Evolutionary conservation across 2,888 invertebrate species (phyloP).

Genomic region (Lordiphosa fenestrarum): DNA sequence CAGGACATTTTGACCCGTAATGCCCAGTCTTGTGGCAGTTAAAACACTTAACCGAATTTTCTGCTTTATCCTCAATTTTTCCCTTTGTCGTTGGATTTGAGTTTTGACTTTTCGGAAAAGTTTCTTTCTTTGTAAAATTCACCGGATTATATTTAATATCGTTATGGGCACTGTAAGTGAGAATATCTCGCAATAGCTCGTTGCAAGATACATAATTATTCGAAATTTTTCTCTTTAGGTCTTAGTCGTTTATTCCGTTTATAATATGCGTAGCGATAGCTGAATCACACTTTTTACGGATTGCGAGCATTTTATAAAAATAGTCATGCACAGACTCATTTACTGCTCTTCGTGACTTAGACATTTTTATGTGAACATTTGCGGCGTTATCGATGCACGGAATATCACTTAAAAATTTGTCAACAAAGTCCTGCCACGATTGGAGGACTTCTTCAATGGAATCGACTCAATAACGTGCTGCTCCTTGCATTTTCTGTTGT

Average conservation of each 20-base stretch:
- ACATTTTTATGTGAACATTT: too few species aligned
- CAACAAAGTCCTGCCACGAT: not conserved
- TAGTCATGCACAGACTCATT: too few species aligned
- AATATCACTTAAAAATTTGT: not conserved
- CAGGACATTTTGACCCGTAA: too few species aligned
- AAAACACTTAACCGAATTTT: too few species aligned
- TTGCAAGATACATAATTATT: not conserved
- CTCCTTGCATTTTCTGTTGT: not conserved
- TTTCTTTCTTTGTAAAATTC: not conserved
- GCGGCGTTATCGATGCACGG: too few species aligned
- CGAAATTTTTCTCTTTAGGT: not conserved
- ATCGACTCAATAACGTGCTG: not conserved
- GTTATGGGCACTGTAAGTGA: not conserved
- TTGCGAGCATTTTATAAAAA: not conserved
- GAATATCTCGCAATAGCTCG: not conserved
- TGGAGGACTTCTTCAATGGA: not conserved
- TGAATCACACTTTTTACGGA: not conserved
- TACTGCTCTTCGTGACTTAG: too few species aligned
- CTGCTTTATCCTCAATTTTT: too few species aligned
- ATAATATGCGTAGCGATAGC: not conserved
- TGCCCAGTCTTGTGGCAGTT: too few species aligned
- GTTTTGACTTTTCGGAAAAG: not conserved
- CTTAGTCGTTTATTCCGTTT: not conserved
- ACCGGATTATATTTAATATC: too few species aligned
- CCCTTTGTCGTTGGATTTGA: not conserved